Evolutionary conservation across 2,113 vertebrate genomes (phyloP), one percentile per base, ranked within the genome.

Genomic region (Bufo bufo): DNA sequence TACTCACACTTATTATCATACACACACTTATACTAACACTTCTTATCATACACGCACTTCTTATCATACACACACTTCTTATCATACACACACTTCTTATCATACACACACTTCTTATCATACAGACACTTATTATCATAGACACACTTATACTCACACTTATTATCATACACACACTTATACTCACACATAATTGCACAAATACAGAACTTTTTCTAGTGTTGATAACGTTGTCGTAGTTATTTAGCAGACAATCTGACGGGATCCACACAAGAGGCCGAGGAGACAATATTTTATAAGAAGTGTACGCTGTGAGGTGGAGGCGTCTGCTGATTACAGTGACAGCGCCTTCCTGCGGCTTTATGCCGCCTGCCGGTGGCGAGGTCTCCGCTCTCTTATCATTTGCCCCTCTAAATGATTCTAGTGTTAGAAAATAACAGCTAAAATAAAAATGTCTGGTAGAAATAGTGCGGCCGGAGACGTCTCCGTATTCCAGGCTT

Each of bases 401-500:
- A 20, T 89, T 92, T 84, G 33, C 78, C 61, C 90, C 74, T 72
- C 87, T 84, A 75, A 75, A 56, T 86, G 23, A 72, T 10, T 58
- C n/a, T 6, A 61, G 58, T 89, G 79, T 86, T 71, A 87, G 83
- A 82, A 82, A 85, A 5, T 69, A 50, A 85, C 85, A 89, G 56
- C 90, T 84, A 85, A 82, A 71, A 77, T 17, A 88, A 89, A 92
- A 82, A 7, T 20, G 83, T 90, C 83, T 89, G 74, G 90, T 81
- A 87, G 89, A 90, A 89, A 86, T 81, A 77, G 16, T 54, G 83
- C 16, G n/a, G 17, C 69, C 54, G 20, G 80, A 72, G 54, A 61
- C 14, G 45, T 45, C 54, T 85, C 90, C 79, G 47, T 7, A 19
- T n/a, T 69, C 0, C 65, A 84, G 81, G 86, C 90, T 91, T 90